Conservation (phyloP, 2,113 vertebrate species). For the Phyllostomus discolor region DNA sequence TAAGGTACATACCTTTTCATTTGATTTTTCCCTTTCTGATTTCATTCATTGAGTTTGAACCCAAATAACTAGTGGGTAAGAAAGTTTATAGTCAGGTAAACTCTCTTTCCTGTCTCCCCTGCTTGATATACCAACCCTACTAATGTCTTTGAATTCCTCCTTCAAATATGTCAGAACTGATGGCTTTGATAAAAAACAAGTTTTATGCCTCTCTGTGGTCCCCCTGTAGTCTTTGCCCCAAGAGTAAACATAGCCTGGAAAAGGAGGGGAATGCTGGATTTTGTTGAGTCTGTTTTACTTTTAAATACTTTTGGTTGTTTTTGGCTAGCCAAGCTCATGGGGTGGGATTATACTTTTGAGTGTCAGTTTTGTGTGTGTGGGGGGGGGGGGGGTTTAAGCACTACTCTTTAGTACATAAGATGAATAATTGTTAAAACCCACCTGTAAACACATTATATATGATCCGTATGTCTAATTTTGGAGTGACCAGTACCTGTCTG, state of each 20-base stretch:
- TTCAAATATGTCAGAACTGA: conserved; percentile 46
- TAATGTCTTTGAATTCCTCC: conserved; percentile 33
- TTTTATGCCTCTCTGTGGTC: conserved; percentile 25
- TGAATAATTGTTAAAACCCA: not conserved
- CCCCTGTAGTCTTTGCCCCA: not conserved
- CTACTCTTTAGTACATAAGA: not conserved
- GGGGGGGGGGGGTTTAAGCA: not conserved
- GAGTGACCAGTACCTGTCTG: not conserved
- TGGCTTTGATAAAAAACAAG: conserved; percentile 47
- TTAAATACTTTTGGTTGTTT: conserved; percentile 40
- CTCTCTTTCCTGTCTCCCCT: not conserved
- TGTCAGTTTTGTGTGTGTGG: not conserved
- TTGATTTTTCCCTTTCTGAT: conserved; percentile 25
- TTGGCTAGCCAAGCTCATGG: not conserved
- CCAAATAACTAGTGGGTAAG: not conserved
- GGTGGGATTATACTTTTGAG: not conserved
- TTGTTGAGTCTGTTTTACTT: conserved; percentile 44
- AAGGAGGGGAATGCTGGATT: not conserved
- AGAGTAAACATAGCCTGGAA: conserved; percentile 30
- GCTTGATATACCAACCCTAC: not conserved
- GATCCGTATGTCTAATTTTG: not conserved
- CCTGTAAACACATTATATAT: not conserved
- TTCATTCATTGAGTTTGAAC: conserved; percentile 36
- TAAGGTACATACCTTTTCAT: not conserved
- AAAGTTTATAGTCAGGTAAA: not conserved